These are phyloP conservation scores for Achlya flavicornis DNA, from an alignment of 2,888 invertebrate genomes.

Conservation along the genomic window DNA sequence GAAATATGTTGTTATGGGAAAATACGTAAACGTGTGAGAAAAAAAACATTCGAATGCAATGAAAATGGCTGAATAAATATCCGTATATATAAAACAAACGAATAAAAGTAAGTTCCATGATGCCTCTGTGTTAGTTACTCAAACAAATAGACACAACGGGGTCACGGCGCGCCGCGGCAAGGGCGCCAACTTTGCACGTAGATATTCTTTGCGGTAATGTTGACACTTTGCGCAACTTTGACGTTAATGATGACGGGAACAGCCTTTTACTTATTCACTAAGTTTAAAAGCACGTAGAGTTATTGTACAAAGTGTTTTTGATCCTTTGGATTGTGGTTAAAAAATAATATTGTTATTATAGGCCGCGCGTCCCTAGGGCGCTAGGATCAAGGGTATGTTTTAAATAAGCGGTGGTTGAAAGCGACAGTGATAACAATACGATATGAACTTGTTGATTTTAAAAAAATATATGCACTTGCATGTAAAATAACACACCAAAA, in stretches of 20 bases:
- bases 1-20: too few relatives aligned
- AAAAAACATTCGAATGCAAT: background rate
- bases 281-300: background rate
- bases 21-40: background rate
- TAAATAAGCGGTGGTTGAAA: too few relatives aligned
- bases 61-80: background rate
- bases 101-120: background rate
- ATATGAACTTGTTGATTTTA: too few relatives aligned
- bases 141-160: background rate
- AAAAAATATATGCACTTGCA: too few relatives aligned
- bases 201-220: slow-evolving; percentile 3
- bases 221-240: background rate
- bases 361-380: too few relatives aligned
- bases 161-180: background rate
- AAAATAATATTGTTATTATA: too few relatives aligned
- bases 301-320: background rate
- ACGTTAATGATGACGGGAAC: background rate
- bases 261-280: background rate
- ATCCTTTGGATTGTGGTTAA: too few relatives aligned
- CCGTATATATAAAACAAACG: background rate
- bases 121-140: background rate
- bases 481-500: too few relatives aligned
- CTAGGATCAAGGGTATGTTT: too few relatives aligned
- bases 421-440: too few relatives aligned
- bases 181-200: background rate